Base-by-base conservation (phyloP, 2,797 vertebrate species). In the Malurus splendens region DNA sequence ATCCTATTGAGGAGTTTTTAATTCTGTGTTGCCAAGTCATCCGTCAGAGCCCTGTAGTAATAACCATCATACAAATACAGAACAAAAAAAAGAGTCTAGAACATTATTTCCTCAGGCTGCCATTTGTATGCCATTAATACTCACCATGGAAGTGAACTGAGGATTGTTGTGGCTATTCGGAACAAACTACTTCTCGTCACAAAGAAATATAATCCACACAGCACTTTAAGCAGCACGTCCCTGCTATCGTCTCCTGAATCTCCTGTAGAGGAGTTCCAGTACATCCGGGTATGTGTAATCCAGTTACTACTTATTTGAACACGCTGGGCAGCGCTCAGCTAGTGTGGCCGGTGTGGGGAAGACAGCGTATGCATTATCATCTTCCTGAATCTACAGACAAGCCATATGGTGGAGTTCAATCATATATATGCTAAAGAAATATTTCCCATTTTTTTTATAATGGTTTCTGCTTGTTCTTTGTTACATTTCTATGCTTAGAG, bases 121-220 rank as follows among this genome's bases (percentile, higher is more conserved):
- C 99, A 99, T 96, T 94, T 99, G 84, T 99, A 99, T 73, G 98
- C 98, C 82, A 98, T 99, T 96, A 99, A 99, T 97, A 99, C 99
- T 56, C 99, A 99, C 94, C 98, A 99, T 27, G 97, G 98, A 92
- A 98, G 95, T 3, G 98, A 99, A 94, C 96, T 99, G 94, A 97
- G 99, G 95, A 97, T 99, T 32, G 98, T 99, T 62, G 98, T 97
- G 19, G 99, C 99, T 80, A 99, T 99, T 96, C 98, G 99, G 92
- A 99, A 99, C 96, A 99, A 99, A 95, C 98, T 99, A 50, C 99
- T 99, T 87, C 98, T 99, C 67, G 97, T 99, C 97, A 99, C 98
- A 82, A 98, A 98, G 96, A 99, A 98, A 94, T 97, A 97, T 67
- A 97, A 95, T 41, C 97, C 97, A 14, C 86, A 90, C 1, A 96